Base-by-base conservation (phyloP, 2,113 vertebrate genomes). In the Colinus virginianus region DNA sequence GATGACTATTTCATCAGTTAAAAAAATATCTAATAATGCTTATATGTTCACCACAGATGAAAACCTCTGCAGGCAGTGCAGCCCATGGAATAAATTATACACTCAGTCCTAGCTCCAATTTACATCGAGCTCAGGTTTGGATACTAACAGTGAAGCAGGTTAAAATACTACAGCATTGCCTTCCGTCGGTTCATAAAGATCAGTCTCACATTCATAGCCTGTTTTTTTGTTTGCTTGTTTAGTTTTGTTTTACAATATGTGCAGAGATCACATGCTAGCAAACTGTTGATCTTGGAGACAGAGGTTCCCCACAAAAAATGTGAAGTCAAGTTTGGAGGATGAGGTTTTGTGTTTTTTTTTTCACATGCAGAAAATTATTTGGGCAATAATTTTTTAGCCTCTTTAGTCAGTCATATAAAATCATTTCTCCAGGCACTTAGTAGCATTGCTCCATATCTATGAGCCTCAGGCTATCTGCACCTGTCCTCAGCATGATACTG, bases 401-500 rank as follows among this genome's bases (percentile, higher is more conserved):
- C 69, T 61, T 83, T 22, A 90, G 23, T 43, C 1, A 82, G 61
- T 56, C 68, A 48, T 68, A 94, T 32, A 93, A 92, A 93, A 91
- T 36, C 30, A 0, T 46, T 67, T 86, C 87, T 93, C 25, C 59
- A 84, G 86, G 88, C 93, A 78, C 28, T 95, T 87, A 63, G 55
- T 32, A 67, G 59, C 75, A 85, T 19, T 79, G 87, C 84, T 87
- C 80, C 85, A 69, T 77, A 87, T 61, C 78, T 63, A 4, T 17
- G 46, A 87, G 90, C 84, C 81, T 82, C 87, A 64, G 92, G 90
- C 70, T 78, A 86, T 19, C 61, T 91, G 84, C 91, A 95, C 80
- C 95, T 93, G 94, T 91, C 89, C 77, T 92, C 84, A 88, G 88
- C 77, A 58, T 67, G 71, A 90, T 46, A 74, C 66, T 94, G 84